Evolutionary conservation across 1,140 invertebrate species (phyloP).

Genomic region (Drosophila bifasciata): DNA sequence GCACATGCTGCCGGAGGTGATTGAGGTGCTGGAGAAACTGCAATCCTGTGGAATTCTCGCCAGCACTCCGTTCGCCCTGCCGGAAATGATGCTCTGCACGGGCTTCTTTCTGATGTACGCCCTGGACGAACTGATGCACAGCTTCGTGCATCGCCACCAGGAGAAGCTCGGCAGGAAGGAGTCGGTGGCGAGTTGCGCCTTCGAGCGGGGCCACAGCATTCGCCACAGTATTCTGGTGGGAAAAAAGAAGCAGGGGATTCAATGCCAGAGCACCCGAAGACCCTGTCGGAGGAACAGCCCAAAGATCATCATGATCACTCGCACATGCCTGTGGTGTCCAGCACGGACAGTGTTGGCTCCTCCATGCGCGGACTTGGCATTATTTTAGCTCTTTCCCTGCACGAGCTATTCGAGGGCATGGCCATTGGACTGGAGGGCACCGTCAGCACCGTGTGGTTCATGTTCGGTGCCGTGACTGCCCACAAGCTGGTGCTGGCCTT

Average conservation of each 20-base stretch:
- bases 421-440: conserved; percentile 92
- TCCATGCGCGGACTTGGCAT: conserved; percentile 90
- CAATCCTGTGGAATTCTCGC: conserved; percentile 85
- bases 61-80: conserved; percentile 87
- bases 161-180: conserved; percentile 60
- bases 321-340: conserved; percentile 83
- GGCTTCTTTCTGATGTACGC: conserved; percentile 94
- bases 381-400: conserved; percentile 94
- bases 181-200: conserved; percentile 62
- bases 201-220: conserved; percentile 63
- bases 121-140: conserved; percentile 91
- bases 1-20: conserved; percentile 95
- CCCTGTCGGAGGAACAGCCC: conserved; percentile 61
- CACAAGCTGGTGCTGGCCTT: conserved; percentile 96
- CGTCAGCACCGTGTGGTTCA: conserved; percentile 89
- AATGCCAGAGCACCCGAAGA: not conserved
- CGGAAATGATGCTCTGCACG: conserved; percentile 89
- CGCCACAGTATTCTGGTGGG: conserved; percentile 63
- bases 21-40: conserved; percentile 87
- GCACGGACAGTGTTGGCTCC: conserved; percentile 72
- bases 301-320: conserved; percentile 83
- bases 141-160: conserved; percentile 86
- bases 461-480: conserved; percentile 93
- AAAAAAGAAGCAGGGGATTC: not conserved
- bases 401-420: conserved; percentile 96